Base-by-base conservation (phyloP, 2,113 vertebrate genomes). In the Thalassoma bifasciatum region DNA sequence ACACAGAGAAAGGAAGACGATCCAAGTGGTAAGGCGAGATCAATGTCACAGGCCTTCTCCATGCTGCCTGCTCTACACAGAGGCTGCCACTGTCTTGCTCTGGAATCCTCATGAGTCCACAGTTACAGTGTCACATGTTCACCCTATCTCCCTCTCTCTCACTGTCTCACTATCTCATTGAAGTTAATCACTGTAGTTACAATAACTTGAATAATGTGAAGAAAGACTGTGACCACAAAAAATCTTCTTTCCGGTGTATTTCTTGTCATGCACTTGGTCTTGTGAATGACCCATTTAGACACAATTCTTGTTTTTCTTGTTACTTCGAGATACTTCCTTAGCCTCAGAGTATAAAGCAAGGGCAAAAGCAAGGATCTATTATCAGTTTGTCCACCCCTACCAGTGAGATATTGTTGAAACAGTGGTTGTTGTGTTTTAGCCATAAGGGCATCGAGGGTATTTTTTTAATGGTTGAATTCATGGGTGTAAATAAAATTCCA, bases 71-170 rank as follows among this genome's bases (percentile, higher is more conserved):
- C 49, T 74, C 62, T 75, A 81, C 68, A 91, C 86, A 91, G 77
- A 91, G 73, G 69, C 57, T 72, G 53, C 70, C 86, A 88, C 75
- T 89, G 88, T 91, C 72, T 85, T 36, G 0, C 63, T 52, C 19
- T 58, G 75, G 77, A 81, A 73, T 83, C 81, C 83, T 85, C 76
- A 86, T 81, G 79, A 83, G 81, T 79, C 60, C 76, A 69, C 76
- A 69, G 82, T 77, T 71, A 46, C 70, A 83, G 54, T 72, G 83
- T 91, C 90, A 92, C 90, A 90, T 91, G 90, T 75, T 83, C 66
- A 30, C 23, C 49, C 62, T 42, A 14, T 40, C 72, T 61, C 37
- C n/a, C 6, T 51, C 21, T 38, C 21, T 30, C 66, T 16, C 37
- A 30, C 51, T 63, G 17, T 49, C 38, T 62, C 47, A 11, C 40